Conservation (phyloP, 2,888 invertebrate species). For the Corythucha ciliata region DNA sequence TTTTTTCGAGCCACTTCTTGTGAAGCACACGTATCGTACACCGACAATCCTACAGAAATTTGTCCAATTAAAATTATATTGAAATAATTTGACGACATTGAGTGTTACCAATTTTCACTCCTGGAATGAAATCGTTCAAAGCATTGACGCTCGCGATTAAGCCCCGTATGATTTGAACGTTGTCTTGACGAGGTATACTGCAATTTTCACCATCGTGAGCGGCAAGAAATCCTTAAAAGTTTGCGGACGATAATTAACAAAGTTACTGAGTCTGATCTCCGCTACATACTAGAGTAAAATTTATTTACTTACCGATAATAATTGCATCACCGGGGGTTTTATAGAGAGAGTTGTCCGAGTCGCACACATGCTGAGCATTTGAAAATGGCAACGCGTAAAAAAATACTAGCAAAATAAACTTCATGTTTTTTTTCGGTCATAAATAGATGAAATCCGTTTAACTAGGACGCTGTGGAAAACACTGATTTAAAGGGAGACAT, state of each 20-base stretch:
- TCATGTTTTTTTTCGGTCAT: too few species aligned
- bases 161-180: constrained; percentile 42
- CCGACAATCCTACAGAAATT: constrained; percentile 34
- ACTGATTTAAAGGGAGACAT: too few species aligned
- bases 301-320: constrained; percentile 30
- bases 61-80: background rate
- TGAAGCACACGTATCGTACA: constrained; percentile 37
- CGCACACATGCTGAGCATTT: background rate
- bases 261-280: too few species aligned
- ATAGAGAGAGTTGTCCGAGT: constrained; percentile 21
- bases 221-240: constrained; percentile 41
- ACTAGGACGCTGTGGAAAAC: too few species aligned
- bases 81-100: background rate
- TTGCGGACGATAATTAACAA: background rate
- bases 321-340: constrained; percentile 31
- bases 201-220: constrained; percentile 42
- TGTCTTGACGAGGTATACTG: constrained; percentile 40
- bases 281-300: too few species aligned
- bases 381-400: background rate
- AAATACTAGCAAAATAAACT: too few species aligned
- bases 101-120: constrained; percentile 41
- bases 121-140: constrained; percentile 42
- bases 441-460: too few species aligned
- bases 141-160: constrained; percentile 41
- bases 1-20: constrained; percentile 33